These are phyloP conservation scores for Ooceraea biroi DNA, from an alignment of 1,140 invertebrate genomes.

Conservation along the genomic window DNA sequence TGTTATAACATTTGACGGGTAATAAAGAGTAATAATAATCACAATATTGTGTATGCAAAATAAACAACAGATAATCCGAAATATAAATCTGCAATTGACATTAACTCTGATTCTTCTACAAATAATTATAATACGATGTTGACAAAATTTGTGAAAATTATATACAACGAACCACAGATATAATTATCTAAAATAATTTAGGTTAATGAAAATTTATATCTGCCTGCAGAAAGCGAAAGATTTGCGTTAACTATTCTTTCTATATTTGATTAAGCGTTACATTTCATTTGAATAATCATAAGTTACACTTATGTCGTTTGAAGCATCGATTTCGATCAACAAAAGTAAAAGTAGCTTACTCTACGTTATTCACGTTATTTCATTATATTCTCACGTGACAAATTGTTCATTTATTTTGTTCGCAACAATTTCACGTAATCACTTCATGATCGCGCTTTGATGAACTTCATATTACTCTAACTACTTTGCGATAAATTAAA, in stretches of 20 bases:
- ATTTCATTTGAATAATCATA: not conserved
- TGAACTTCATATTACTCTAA: not conserved
- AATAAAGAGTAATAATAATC: constrained; percentile 63
- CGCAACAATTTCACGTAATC: not conserved
- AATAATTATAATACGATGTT: constrained; percentile 70
- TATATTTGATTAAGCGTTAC: constrained; percentile 23
- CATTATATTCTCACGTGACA: not conserved
- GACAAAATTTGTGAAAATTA: constrained; percentile 22
- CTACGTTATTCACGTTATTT: constrained; percentile 9
- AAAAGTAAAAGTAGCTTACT: not conserved
- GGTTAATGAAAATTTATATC: too few species aligned
- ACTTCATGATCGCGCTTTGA: constrained; percentile 13
- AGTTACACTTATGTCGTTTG: not conserved
- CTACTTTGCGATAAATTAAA: not conserved
- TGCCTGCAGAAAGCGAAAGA: not conserved
- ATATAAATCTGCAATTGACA: constrained; percentile 47
- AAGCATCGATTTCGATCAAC: not conserved
- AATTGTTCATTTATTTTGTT: constrained; percentile 39
- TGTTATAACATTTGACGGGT: constrained; percentile 46
- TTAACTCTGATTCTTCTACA: constrained; percentile 65
- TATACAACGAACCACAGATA: not conserved
- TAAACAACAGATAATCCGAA: constrained; percentile 41
- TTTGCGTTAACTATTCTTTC: constrained; percentile 25
- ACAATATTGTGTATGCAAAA: constrained; percentile 17
- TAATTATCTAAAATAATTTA: constrained; percentile 18